Evolutionary conservation across 2,888 invertebrate species (phyloP).

Genomic region (Pheosia tremula): DNA sequence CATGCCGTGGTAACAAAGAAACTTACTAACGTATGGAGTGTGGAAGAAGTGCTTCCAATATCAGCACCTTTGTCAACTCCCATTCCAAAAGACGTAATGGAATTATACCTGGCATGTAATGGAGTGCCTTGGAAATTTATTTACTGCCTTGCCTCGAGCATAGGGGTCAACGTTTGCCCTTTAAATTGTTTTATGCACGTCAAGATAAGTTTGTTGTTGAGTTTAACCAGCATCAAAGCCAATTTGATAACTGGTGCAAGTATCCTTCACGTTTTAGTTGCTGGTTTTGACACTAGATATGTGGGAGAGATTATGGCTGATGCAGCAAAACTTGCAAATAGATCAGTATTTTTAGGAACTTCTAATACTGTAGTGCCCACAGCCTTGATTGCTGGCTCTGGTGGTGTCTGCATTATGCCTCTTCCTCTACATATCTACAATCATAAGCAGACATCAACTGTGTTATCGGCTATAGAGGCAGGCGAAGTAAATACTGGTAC

Average conservation of each 20-base stretch:
- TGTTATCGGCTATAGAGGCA: slow-evolving; percentile 65
- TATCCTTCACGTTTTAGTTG: slow-evolving; percentile 67
- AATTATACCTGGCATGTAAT: slow-evolving; percentile 58
- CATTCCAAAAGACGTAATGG: slow-evolving; percentile 55
- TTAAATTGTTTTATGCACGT: slow-evolving; percentile 72
- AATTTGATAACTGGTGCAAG: slow-evolving; percentile 51
- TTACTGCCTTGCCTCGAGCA: slow-evolving; percentile 70
- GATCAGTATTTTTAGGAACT: slow-evolving; percentile 53
- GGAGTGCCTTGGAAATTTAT: slow-evolving; percentile 72
- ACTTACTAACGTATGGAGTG: slow-evolving; percentile 54
- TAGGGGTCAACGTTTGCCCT: slow-evolving; percentile 67
- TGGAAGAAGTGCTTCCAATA: slow-evolving; percentile 54
- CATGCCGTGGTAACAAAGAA: slow-evolving; percentile 59
- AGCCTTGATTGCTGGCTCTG: slow-evolving; percentile 60
- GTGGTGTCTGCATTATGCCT: slow-evolving; percentile 67
- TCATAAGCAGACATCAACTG: slow-evolving; percentile 57
- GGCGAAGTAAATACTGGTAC: slow-evolving; percentile 54
- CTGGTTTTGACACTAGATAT: slow-evolving; percentile 64
- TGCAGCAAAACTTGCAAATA: slow-evolving; percentile 62
- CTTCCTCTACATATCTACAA: slow-evolving; percentile 68
- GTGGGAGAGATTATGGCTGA: slow-evolving; percentile 63
- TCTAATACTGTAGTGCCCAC: slow-evolving; percentile 51
- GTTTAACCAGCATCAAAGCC: slow-evolving; percentile 70
- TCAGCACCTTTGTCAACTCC: slow-evolving; percentile 53
- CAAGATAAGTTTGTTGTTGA: slow-evolving; percentile 69